phyloP scores from a whole-genome alignment of 2,113 vertebrate species.

The Sclerurus mexicanus region DNA sequence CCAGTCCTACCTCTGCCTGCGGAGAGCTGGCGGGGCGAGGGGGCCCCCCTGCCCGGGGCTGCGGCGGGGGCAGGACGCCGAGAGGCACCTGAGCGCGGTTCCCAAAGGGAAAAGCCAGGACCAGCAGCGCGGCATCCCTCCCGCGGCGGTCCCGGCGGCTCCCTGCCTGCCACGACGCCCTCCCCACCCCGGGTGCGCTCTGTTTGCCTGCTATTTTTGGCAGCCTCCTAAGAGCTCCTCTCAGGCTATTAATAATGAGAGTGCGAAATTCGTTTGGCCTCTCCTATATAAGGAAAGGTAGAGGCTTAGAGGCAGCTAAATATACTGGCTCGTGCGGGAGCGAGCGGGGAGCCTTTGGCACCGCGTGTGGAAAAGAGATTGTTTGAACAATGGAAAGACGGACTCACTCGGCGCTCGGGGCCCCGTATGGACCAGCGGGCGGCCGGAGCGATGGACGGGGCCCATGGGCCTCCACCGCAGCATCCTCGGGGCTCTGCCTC shows the following conservation, averaged over 20 bases:
- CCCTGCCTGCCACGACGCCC: background rate
- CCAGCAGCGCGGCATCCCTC: background rate
- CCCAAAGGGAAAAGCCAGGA: background rate
- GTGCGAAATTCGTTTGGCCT: slow-evolving; percentile 70
- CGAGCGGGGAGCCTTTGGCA: slow-evolving; percentile 51
- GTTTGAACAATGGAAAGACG: slow-evolving; percentile 60
- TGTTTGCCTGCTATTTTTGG: slow-evolving; percentile 72
- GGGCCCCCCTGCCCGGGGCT: background rate
- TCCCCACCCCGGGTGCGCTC: slow-evolving; percentile 33
- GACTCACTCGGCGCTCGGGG: background rate
- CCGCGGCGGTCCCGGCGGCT: background rate
- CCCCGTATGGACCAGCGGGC: background rate
- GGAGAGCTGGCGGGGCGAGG: background rate
- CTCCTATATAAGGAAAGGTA: slow-evolving; percentile 77
- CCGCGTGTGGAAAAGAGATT: slow-evolving; percentile 59
- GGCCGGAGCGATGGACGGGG: background rate
- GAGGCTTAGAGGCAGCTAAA: slow-evolving; percentile 66
- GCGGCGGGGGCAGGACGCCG: background rate
- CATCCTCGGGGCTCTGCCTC: background rate
- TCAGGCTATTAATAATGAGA: slow-evolving; percentile 68
- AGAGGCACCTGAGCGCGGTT: background rate
- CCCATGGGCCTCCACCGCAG: fast-evolving
- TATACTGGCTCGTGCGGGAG: slow-evolving; percentile 43
- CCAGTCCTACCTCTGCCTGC: background rate
- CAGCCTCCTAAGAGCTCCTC: slow-evolving; percentile 59